Evolutionary conservation across 2,113 vertebrate genomes (phyloP).

Genomic region (Pygoscelis adeliae): DNA sequence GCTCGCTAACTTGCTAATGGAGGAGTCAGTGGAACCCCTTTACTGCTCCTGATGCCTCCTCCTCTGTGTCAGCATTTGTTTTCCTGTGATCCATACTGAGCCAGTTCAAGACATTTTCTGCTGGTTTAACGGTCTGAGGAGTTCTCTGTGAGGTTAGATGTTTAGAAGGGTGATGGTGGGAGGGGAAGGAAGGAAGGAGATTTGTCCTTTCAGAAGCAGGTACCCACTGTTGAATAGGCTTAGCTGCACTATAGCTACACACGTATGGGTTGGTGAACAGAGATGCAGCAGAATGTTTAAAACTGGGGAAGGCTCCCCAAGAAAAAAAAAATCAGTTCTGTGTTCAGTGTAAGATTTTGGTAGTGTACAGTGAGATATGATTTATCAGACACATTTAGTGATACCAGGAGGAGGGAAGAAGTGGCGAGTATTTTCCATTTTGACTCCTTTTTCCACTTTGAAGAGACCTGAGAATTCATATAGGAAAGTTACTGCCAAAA

Average conservation of each 20-base stretch:
- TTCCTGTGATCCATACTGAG: not conserved
- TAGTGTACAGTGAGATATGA: not conserved
- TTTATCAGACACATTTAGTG: not conserved
- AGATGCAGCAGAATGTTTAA: not conserved
- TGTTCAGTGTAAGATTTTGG: not conserved
- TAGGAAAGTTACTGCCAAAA: not conserved
- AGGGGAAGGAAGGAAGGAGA: not conserved
- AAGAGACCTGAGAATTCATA: not conserved
- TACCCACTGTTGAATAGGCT: not conserved
- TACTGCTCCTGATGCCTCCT: not conserved
- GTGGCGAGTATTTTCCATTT: not conserved
- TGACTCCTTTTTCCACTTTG: not conserved
- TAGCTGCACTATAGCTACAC: not conserved
- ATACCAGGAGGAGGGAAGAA: not conserved
- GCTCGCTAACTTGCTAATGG: not conserved
- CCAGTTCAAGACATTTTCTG: not conserved
- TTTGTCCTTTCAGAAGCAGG: not conserved
- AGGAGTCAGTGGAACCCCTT: not conserved
- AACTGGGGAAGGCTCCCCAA: not conserved
- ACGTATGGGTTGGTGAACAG: not conserved
- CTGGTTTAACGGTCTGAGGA: rapidly evolving
- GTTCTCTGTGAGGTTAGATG: not conserved
- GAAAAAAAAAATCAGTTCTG: not conserved
- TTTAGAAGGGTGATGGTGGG: not conserved
- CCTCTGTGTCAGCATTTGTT: not conserved